Base-by-base conservation (phyloP, 2,797 vertebrate genomes). In the Ptychadena robeensis region DNA sequence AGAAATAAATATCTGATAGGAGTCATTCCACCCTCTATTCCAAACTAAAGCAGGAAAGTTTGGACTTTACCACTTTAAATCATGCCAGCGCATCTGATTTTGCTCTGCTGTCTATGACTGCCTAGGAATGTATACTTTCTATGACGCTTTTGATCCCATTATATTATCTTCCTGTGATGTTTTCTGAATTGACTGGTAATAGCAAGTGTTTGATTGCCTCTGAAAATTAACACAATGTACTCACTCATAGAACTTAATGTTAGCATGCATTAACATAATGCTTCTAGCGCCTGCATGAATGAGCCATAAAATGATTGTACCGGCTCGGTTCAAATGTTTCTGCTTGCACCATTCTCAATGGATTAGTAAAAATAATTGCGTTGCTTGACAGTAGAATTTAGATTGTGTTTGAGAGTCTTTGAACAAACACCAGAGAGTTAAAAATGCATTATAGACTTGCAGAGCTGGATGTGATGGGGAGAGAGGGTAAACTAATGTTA, bases 331-430 rank as follows among this genome's bases (percentile, higher is more conserved):
- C 85, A 86, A 90, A 73, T 4, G 65, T 87, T 89, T 89, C 81
- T 81, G 80, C 86, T 91, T 90, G 78, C 85, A 75, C 80, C 82
- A 37, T 85, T 91, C 88, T 91, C 88, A 86, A 75, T 88, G 86
- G 86, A 90, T 88, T 89, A 87, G 82, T 87, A 87, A 90, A 91
- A 91, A 88, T 87, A 90, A 88, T 86, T 88, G 80, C 87, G 81
- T 86, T 61, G 66, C 86, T 92, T 90, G 86, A 89, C 86, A 86
- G 76, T 87, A 64, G 85, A 88, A 90, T 88, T 91, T 90, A 86
- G 88, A 87, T 88, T 84, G 79, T 87, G 69, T 89, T 91, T 89
- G 87, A 91, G 85, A 88, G 81, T 88, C 65, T 90, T 88, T 88
- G 71, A 90, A 86, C 88, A 89, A 90, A 88, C 88, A 86, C 85